These are phyloP conservation scores for Cryptus viduatorius DNA, from an alignment of 2,888 invertebrate species.

Conservation along the genomic window DNA sequence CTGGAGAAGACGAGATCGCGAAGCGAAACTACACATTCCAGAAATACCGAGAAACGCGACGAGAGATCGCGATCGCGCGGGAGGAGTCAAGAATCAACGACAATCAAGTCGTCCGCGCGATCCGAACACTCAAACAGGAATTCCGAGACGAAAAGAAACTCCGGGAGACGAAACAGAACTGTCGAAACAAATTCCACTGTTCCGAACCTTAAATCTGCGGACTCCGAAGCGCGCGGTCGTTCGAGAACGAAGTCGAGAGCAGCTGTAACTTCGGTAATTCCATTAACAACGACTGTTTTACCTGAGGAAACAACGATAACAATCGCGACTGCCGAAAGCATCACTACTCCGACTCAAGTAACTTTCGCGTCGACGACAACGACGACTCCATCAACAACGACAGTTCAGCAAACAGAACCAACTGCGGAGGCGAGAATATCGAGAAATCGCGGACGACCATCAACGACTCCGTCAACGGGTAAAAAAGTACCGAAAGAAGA, in stretches of 20 bases:
- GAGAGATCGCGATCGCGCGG: slow-evolving; percentile 47
- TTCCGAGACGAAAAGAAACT: slow-evolving; percentile 6
- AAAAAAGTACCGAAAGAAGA: slow-evolving; percentile 76
- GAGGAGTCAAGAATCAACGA: slow-evolving; percentile 28
- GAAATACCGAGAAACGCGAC: slow-evolving; percentile 19
- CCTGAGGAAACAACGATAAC: neutral
- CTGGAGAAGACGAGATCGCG: slow-evolving; percentile 35
- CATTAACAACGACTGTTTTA: slow-evolving; percentile 13
- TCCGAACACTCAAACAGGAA: neutral
- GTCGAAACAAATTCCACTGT: slow-evolving; percentile 59
- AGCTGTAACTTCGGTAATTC: neutral
- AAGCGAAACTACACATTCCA: neutral
- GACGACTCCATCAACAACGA: slow-evolving; percentile 33
- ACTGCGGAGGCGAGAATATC: slow-evolving; percentile 24
- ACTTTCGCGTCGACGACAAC: slow-evolving; percentile 47
- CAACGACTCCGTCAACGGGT: slow-evolving; percentile 20
- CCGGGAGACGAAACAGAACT: slow-evolving; percentile 63
- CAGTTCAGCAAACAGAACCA: slow-evolving; percentile 52
- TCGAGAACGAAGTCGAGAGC: slow-evolving; percentile 50
- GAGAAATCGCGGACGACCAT: slow-evolving; percentile 59
- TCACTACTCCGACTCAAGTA: slow-evolving; percentile 45
- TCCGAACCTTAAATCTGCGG: slow-evolving; percentile 55
- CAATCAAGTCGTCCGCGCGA: slow-evolving; percentile 3
- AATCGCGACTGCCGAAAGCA: slow-evolving; percentile 31
- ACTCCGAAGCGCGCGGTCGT: slow-evolving; percentile 64